phyloP scores from a whole-genome alignment of 2,113 vertebrate species.

The Tachysurus fulvidraco region DNA sequence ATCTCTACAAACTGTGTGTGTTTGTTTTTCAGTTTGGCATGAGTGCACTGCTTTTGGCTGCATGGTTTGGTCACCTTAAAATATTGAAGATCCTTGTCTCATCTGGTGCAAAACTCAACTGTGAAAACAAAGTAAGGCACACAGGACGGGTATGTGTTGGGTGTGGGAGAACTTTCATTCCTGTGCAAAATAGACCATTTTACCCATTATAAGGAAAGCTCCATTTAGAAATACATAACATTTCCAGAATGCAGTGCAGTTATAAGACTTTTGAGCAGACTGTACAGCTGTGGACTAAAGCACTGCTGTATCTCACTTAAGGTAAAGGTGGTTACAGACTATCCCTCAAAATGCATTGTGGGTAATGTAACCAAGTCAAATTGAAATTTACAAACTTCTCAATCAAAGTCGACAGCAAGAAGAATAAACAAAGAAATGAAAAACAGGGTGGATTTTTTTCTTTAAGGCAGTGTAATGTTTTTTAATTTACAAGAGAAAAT shows the following conservation, averaged over 20 bases:
- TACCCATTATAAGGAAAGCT: neutral
- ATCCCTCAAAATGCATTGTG: neutral
- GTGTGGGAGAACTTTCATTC: neutral
- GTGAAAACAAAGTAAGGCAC: constrained; percentile 80
- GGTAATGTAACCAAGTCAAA: neutral
- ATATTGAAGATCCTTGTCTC: constrained; percentile 84
- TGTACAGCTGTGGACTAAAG: neutral
- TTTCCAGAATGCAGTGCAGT: neutral
- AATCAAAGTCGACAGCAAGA: neutral
- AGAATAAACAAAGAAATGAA: neutral
- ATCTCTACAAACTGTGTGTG: neutral
- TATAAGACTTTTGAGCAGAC: neutral
- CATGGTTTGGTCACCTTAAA: constrained; percentile 87
- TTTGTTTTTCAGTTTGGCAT: constrained; percentile 84
- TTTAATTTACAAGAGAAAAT: neutral
- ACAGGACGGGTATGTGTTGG: neutral
- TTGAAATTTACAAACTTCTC: neutral
- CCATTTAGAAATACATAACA: neutral
- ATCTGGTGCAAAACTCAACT: constrained; percentile 81
- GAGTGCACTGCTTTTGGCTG: constrained; percentile 84
- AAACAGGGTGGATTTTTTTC: neutral
- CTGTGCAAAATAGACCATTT: neutral
- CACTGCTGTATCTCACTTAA: neutral
- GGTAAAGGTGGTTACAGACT: neutral
- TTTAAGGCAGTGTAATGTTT: neutral